A percentile compares a stretch with the other conserved stretches of the same genome.
These are phyloP conservation scores for Ceratina calcarata DNA, from an alignment of 1,140 invertebrate species.

Conservation along the genomic window DNA sequence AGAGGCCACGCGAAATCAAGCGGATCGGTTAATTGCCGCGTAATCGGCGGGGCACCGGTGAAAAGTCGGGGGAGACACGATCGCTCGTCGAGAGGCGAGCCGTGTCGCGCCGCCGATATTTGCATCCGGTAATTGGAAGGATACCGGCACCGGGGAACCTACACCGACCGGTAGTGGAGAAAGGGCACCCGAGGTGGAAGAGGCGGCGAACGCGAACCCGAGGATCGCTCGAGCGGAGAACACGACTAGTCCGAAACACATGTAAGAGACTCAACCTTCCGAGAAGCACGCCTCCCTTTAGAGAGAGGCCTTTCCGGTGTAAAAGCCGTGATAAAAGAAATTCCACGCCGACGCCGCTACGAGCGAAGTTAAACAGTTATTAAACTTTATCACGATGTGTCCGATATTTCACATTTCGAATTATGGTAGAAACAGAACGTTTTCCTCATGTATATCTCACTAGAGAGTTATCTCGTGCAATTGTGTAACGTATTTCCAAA, in stretches of 20 bases:
- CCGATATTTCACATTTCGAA: no score
- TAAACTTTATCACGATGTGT: no score
- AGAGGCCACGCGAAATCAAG: constrained; percentile 35
- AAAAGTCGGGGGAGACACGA: not conserved
- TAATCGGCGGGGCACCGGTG: constrained; percentile 27
- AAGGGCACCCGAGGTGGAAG: constrained; percentile 11
- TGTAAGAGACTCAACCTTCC: constrained; percentile 37
- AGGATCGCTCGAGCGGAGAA: constrained; percentile 34
- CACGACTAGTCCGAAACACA: constrained; percentile 34
- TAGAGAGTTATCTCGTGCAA: no score
- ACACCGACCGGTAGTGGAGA: not conserved
- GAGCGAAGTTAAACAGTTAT: not conserved
- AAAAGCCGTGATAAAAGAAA: constrained; percentile 42
- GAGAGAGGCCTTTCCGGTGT: constrained; percentile 20
- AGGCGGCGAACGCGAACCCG: constrained; percentile 16
- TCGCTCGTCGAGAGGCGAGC: constrained; percentile 10
- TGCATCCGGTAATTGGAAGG: constrained; percentile 64
- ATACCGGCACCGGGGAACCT: constrained; percentile 30
- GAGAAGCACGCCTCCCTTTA: constrained; percentile 10
- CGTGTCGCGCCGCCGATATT: constrained; percentile 44
- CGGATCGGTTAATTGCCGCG: constrained; percentile 47
- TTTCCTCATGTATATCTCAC: no score
- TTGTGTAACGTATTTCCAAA: not conserved
- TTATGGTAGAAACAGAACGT: no score
- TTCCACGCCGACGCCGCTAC: not conserved